phyloP scores from a whole-genome alignment of 1,140 invertebrate species.

The Hesperophylax magnus region DNA sequence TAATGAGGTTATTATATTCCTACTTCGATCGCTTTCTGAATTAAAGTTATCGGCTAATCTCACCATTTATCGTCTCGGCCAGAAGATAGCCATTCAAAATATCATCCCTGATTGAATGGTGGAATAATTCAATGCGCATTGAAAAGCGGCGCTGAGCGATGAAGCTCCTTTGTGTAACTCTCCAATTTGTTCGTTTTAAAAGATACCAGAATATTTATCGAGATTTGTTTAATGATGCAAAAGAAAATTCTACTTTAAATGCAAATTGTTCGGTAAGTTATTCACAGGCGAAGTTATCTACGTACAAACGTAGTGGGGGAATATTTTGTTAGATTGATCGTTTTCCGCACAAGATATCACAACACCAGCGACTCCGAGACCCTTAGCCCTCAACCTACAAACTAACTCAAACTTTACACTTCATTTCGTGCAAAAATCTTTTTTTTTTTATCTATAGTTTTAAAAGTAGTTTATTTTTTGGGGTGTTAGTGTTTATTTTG shows the following conservation, averaged over 20 bases:
- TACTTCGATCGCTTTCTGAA: too few species aligned
- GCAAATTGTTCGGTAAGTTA: slow-evolving; percentile 39
- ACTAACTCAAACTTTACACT: too few species aligned
- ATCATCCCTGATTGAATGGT: background rate
- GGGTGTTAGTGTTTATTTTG: too few species aligned
- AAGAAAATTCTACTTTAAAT: slow-evolving; percentile 41
- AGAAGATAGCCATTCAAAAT: background rate
- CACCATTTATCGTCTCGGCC: background rate
- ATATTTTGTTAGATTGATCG: slow-evolving; percentile 38
- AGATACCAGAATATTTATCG: slow-evolving; percentile 31
- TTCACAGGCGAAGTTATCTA: slow-evolving; percentile 39
- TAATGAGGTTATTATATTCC: too few species aligned
- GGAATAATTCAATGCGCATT: background rate
- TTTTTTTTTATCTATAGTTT: too few species aligned
- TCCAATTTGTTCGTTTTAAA: slow-evolving; percentile 25
- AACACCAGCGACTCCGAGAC: slow-evolving; percentile 2
- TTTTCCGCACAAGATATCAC: slow-evolving; percentile 40
- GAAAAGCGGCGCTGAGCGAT: background rate
- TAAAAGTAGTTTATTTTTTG: too few species aligned
- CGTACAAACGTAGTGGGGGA: slow-evolving; percentile 27
- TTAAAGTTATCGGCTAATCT: too few species aligned
- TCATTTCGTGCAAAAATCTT: too few species aligned
- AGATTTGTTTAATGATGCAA: slow-evolving; percentile 41
- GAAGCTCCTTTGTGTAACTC: background rate
- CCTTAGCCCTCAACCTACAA: too few species aligned